A percentile compares a stretch with the other conserved stretches of the same genome.
These are phyloP conservation scores for Machimus atricapillus DNA, from an alignment of 2,888 invertebrate genomes.

Conservation along the genomic window DNA sequence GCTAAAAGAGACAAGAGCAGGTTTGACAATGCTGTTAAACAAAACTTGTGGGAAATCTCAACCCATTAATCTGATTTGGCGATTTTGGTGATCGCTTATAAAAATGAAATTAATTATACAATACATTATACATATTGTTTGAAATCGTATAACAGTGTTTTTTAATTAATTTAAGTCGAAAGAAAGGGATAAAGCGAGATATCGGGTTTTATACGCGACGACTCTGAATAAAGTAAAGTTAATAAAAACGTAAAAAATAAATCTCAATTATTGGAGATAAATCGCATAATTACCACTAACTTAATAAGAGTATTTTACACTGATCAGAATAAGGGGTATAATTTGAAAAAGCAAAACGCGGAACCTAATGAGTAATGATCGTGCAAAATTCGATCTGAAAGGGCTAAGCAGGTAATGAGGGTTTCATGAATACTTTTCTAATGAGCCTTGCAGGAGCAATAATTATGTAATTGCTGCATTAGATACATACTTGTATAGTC, in stretches of 20 bases:
- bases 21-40: background rate
- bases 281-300: background rate
- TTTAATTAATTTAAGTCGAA: background rate
- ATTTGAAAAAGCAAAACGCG: background rate
- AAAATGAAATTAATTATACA: background rate
- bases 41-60: too few species aligned
- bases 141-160: background rate
- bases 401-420: background rate
- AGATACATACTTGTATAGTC: background rate
- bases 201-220: too few species aligned
- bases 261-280: background rate
- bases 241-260: background rate
- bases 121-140: background rate
- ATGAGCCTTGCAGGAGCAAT: background rate
- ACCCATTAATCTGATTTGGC: too few species aligned
- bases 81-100: background rate
- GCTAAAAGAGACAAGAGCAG: background rate
- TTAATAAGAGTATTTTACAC: background rate
- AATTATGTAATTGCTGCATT: background rate
- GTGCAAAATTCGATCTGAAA: background rate
- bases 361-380: background rate
- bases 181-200: too few species aligned
- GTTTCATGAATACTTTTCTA: background rate
- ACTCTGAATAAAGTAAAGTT: too few species aligned
- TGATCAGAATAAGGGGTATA: background rate